Conservation (phyloP, 2,797 vertebrate species). For the Propithecus deckenii region DNA sequence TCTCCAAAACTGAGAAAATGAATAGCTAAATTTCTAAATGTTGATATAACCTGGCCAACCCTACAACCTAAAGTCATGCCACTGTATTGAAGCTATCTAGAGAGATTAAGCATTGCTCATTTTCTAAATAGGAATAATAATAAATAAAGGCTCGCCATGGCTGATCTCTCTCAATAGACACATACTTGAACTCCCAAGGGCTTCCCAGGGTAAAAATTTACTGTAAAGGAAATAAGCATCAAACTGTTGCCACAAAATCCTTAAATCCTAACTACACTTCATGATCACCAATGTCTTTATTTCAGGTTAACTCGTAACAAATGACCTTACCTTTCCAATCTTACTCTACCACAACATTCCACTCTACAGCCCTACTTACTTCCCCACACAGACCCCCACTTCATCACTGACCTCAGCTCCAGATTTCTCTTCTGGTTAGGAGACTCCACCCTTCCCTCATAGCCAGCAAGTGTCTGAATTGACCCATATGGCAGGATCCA, state of each 20-base stretch:
- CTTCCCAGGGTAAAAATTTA: neutral
- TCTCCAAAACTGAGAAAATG: constrained; percentile 12
- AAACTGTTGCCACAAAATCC: neutral
- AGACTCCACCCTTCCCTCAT: neutral
- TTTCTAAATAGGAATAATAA: neutral
- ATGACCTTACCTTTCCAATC: neutral
- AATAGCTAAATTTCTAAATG: constrained; percentile 22
- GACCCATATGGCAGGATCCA: neutral
- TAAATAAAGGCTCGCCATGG: neutral
- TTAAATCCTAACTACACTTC: neutral
- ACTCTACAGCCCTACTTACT: neutral
- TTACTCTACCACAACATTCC: neutral
- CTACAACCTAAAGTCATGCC: neutral
- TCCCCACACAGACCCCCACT: neutral
- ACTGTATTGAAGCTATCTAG: neutral
- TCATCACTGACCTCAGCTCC: neutral
- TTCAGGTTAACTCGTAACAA: neutral
- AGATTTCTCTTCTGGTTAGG: neutral
- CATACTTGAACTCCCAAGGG: neutral
- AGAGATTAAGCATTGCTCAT: neutral
- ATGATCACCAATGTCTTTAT: neutral
- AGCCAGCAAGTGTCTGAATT: neutral
- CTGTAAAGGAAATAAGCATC: neutral
- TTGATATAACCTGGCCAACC: neutral
- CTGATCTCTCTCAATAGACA: neutral